phyloP scores from a whole-genome alignment of 1,140 invertebrate genomes.

The Cydia splendana region DNA sequence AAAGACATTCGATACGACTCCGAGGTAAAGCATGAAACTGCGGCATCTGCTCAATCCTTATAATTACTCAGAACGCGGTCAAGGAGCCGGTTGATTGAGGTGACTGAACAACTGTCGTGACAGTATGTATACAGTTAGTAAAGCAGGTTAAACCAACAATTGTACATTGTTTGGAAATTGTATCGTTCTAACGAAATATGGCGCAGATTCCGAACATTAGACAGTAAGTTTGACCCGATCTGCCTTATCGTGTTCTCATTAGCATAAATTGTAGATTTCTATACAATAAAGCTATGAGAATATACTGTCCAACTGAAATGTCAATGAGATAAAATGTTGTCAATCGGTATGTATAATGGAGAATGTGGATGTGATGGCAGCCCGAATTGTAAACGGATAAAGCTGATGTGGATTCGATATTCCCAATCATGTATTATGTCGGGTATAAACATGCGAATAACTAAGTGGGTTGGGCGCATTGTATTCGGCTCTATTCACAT shows the following conservation, averaged over 20 bases:
- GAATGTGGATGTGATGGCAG: slow-evolving; percentile 37
- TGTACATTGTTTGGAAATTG: slow-evolving; percentile 30
- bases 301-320: slow-evolving; percentile 41
- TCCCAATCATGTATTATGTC: slow-evolving; percentile 55
- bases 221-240: slow-evolving; percentile 28
- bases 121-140: slow-evolving; percentile 32
- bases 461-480: slow-evolving; percentile 64
- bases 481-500: slow-evolving; percentile 51
- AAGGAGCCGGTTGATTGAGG: slow-evolving; percentile 47
- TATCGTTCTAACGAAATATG: slow-evolving; percentile 24
- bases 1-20: slow-evolving; percentile 60
- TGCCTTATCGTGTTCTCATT: slow-evolving; percentile 41
- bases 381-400: slow-evolving; percentile 46
- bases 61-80: slow-evolving; percentile 57
- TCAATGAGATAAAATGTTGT: slow-evolving; percentile 47
- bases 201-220: slow-evolving; percentile 21
- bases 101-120: slow-evolving; percentile 39
- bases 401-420: slow-evolving; percentile 44
- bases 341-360: slow-evolving; percentile 39
- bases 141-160: slow-evolving; percentile 42
- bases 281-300: slow-evolving; percentile 41
- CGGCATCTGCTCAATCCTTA: slow-evolving; percentile 59
- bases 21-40: slow-evolving; percentile 48
- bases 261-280: slow-evolving; percentile 56
- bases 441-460: slow-evolving; percentile 60